phyloP scores from a whole-genome alignment of 2,888 invertebrate genomes.

The Lasioglossum leucozonium region DNA sequence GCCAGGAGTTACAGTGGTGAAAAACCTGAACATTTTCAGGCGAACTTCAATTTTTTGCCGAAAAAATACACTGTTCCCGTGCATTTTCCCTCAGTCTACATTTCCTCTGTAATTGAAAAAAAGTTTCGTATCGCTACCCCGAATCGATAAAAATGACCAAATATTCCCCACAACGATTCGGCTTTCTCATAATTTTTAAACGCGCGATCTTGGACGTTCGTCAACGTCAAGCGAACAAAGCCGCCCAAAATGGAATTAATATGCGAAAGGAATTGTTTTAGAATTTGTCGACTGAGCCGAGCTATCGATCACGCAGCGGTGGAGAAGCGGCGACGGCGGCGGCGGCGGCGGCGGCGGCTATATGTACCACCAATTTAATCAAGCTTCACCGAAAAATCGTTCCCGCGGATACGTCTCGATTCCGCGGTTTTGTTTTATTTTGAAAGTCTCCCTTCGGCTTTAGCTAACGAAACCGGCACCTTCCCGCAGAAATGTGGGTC shows the following conservation, averaged over 20 bases:
- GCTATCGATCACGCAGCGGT: constrained; percentile 15
- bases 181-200: neutral
- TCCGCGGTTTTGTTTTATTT: neutral
- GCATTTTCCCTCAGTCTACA: too few species aligned
- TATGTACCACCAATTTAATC: constrained; percentile 17
- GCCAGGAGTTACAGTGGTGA: too few species aligned
- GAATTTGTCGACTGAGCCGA: neutral
- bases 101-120: too few species aligned
- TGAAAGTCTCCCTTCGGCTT: too few species aligned
- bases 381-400: neutral
- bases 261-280: constrained; percentile 8
- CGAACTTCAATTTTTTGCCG: too few species aligned
- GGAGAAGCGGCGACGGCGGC: too few species aligned
- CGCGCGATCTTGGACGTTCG: neutral
- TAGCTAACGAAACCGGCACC: too few species aligned
- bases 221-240: constrained; percentile 5
- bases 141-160: neutral
- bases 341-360: neutral
- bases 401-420: neutral
- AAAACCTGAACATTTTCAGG: too few species aligned
- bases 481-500: neutral
- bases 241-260: neutral
- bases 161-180: neutral
- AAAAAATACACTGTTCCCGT: too few species aligned
- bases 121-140: neutral